Evolutionary conservation across 2,888 invertebrate species (phyloP).

Genomic region (Phragmatobia fuliginosa): DNA sequence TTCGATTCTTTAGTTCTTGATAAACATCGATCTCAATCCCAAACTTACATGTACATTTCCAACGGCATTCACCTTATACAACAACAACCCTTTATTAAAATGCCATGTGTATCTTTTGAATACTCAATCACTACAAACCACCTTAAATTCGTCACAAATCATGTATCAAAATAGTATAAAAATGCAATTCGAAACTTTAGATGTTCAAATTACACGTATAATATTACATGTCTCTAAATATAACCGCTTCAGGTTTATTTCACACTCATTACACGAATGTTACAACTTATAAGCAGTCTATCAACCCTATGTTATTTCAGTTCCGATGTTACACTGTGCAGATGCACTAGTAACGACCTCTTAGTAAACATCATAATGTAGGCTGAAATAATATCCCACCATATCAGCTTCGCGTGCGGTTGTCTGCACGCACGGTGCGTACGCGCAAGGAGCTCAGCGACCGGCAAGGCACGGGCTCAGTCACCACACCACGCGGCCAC

Average conservation of each 20-base stretch:
- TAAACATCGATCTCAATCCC: neutral
- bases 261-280: conserved; percentile 1
- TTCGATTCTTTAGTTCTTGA: neutral
- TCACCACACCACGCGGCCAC: conserved; percentile 67
- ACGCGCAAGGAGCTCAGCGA: conserved; percentile 54
- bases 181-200: neutral
- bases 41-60: neutral
- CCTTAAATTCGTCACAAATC: neutral
- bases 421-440: conserved; percentile 60
- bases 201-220: neutral
- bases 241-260: neutral
- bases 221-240: neutral
- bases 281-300: conserved; percentile 36
- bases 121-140: neutral
- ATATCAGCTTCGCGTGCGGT: conserved; percentile 51
- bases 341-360: conserved; percentile 63
- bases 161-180: neutral
- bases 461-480: conserved; percentile 54
- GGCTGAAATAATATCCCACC: conserved; percentile 67
- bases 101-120: neutral
- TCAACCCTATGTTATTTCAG: conserved; percentile 51
- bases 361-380: conserved; percentile 53
- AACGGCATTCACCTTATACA: too few species aligned
- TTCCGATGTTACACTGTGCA: conserved; percentile 58
- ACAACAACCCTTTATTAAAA: neutral